These are phyloP conservation scores for Halesus radiatus DNA, from an alignment of 1,140 invertebrate species.

Conservation along the genomic window DNA sequence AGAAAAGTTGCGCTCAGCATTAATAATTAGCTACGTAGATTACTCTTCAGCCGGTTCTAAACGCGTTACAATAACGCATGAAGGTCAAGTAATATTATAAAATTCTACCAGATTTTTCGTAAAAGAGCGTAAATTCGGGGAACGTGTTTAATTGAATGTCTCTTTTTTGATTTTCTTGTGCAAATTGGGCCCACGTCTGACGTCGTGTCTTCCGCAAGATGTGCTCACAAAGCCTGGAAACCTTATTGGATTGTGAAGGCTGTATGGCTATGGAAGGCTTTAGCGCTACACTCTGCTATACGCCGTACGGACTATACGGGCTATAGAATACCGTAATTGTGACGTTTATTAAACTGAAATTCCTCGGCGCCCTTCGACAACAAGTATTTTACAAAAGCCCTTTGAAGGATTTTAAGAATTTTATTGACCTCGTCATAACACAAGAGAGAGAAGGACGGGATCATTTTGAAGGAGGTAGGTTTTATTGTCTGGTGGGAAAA, in stretches of 20 bases:
- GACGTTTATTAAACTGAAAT: slow-evolving; percentile 16
- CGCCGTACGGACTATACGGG: background rate
- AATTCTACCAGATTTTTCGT: background rate
- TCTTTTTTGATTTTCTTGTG: background rate
- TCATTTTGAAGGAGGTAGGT: no score
- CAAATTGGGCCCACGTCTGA: slow-evolving; percentile 10
- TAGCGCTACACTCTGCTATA: background rate
- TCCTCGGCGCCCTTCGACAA: background rate
- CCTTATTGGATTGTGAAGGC: slow-evolving; percentile 22
- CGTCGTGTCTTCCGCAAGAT: slow-evolving; percentile 7
- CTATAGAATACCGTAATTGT: slow-evolving; percentile 3
- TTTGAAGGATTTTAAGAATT: no score
- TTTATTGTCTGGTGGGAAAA: no score
- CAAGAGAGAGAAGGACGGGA: no score
- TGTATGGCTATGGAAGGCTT: background rate
- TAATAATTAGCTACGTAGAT: no score
- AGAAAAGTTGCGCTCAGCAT: no score
- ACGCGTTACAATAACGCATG: no score
- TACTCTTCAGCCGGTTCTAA: no score
- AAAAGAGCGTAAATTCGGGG: background rate
- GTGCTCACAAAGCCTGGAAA: slow-evolving; percentile 2
- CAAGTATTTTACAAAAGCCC: background rate
- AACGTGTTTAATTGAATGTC: slow-evolving; percentile 4
- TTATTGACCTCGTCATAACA: no score
- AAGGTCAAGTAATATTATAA: background rate